Percentiles rank a stretch among this genome's conserved stretches.
Evolutionary conservation across 2,888 invertebrate genomes (phyloP).

Genomic region (Leptopilina drosophilae): DNA sequence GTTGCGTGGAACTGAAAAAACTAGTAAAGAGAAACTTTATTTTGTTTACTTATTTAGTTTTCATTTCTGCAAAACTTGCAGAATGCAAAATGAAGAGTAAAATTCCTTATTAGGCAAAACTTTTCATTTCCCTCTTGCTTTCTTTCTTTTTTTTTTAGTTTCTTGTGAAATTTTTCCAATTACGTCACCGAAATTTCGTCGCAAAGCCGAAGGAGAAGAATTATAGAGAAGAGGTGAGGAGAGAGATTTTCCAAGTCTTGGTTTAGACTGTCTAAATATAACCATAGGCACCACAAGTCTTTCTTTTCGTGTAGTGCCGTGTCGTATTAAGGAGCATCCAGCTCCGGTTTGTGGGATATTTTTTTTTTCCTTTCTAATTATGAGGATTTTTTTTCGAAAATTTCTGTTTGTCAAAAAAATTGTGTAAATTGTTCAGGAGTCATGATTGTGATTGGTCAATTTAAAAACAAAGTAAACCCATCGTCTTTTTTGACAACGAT

Average conservation of each 20-base stretch:
- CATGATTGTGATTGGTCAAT: constrained; percentile 8
- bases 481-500: neutral
- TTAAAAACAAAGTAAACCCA: neutral
- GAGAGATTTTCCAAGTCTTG: constrained; percentile 76
- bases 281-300: constrained; percentile 71
- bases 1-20: neutral
- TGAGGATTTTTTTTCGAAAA: no score
- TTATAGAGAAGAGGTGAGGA: constrained; percentile 62
- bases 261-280: constrained; percentile 77
- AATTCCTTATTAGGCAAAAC: no score
- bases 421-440: neutral
- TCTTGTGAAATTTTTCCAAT: constrained; percentile 23
- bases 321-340: constrained; percentile 68
- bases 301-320: constrained; percentile 69
- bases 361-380: constrained; percentile 64
- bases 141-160: neutral
- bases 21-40: neutral
- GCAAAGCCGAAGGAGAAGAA: constrained; percentile 52
- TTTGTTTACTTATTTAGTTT: neutral
- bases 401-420: no score
- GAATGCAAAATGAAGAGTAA: no score
- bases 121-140: neutral
- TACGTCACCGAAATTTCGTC: constrained; percentile 42
- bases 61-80: no score
- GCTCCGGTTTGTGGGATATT: constrained; percentile 68